Base-by-base conservation (phyloP, 1,140 invertebrate species). In the Epicauta chinensis region DNA sequence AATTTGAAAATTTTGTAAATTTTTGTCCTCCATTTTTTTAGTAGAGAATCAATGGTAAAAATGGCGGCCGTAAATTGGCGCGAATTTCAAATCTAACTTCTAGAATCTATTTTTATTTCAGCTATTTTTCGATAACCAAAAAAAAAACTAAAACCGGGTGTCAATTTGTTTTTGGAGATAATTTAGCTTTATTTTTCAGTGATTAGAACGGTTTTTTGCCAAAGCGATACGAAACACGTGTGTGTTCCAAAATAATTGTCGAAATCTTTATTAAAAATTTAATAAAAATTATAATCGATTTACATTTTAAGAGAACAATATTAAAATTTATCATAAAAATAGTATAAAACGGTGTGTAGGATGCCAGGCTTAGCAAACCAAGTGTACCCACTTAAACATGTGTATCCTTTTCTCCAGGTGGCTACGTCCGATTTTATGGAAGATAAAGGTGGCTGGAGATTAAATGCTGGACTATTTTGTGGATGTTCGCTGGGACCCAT, bases 401-500 rank as follows among this genome's bases (percentile, higher is more conserved):
- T 3, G 63, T 64, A 70, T 71, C 69, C 66, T 71, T 71, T 70
- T 67, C 69, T 69, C 64, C 69, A 71, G 69, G 69, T 71, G 60
- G 60, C 62, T 66, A 60, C 61, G 56, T 64, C 62, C 49, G 55
- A 62, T 61, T n/a, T 59, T 58, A 54, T 59, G 58, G 61, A 64
- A 59, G 63, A 62, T 60, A 51, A 52, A 57, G 58, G 54, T 51
- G 37, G 51, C 42, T 59, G 61, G 58, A 58, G 62, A 65, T n/a
- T n/a, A n/a, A n/a, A n/a, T n/a, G n/a, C n/a, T 69, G 70, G 73
- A 72, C 71, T 70, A n/a, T n/a, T n/a, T 68, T 74, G 71, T 69
- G 71, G 71, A 23, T 23, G 23, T 23, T 23, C 71, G 69, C 73
- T 69, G 71, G 68, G 74, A 75, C 74, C 72, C 76, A 79, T 77